Evolutionary conservation across 2,888 invertebrate genomes (phyloP), one percentile per base, ranked within the genome.

Genomic region (Theretra japonica): DNA sequence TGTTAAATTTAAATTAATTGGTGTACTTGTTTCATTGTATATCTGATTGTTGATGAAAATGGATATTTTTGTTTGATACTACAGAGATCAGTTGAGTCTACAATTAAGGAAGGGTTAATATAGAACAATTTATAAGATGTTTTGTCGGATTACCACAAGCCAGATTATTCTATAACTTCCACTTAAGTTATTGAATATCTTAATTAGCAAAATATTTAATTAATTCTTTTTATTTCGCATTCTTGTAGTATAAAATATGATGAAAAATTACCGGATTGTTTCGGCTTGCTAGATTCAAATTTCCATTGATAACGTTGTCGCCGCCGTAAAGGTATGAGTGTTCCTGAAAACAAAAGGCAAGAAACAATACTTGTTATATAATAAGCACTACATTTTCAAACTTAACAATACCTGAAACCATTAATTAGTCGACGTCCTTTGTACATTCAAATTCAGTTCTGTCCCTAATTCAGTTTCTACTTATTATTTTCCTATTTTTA

Each of bases 231-330:
- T 5, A 53, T n/a, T 17, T 53, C n/a, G 53, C 19, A 8, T 8
- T 30, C 2, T 17, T 15, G 4, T 60, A n/a, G 19, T 2, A 17
- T 59, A 59, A 59, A 60, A 28, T 21, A 8, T 6, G 6, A 65
- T 23, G 21, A 11, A 41, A 33, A 41, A 21, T 19, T 65, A 65
- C 65, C 65, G 4, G 65, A 48, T 65, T 65, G 41, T 65, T 65
- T 65, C 41, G 41, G 41, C 23, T 5, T n/a, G 48, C 65, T 48
- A 23, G 6, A 17, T 23, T 65, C 11, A 21, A 33, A 17, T 48
- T 41, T 3, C 23, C 65, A 23, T 65, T 65, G 48, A 41, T 1
- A 15, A 4, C 30, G 7, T 8, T 25, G 11, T 65, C 65, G 1
- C 23, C 65, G 2, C 65, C 48, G 23, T 65, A 65, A 48, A 48